A percentile compares a stretch with the other conserved stretches of the same genome.
phyloP scores from a whole-genome alignment of 2,888 invertebrate genomes.

The Caenorhabditis sp. region DNA sequence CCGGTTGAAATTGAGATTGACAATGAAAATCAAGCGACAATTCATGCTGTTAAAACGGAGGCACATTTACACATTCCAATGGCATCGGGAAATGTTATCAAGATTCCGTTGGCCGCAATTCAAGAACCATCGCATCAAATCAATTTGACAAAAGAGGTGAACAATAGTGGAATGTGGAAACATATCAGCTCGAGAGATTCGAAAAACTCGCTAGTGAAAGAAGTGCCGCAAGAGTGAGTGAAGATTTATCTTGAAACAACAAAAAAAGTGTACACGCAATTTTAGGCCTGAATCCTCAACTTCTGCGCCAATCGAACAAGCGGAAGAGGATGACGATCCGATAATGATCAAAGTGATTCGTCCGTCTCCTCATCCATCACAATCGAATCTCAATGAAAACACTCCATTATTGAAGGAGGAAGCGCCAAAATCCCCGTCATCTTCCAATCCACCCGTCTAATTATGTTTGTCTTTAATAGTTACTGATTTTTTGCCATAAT shows the following conservation, averaged over 20 bases:
- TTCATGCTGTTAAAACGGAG: slow-evolving; percentile 70
- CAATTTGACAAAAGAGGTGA: slow-evolving; percentile 87
- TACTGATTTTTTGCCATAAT: slow-evolving; percentile 2
- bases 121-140: slow-evolving; percentile 74
- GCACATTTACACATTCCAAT: slow-evolving; percentile 85
- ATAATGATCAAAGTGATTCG: slow-evolving; percentile 69
- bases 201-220: slow-evolving; percentile 56
- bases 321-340: slow-evolving; percentile 68
- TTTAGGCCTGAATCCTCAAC: slow-evolving; percentile 14
- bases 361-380: slow-evolving; percentile 60
- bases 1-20: slow-evolving; percentile 61
- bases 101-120: slow-evolving; percentile 80
- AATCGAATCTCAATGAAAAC: slow-evolving; percentile 47
- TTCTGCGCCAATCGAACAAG: slow-evolving; percentile 55
- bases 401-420: slow-evolving; percentile 53
- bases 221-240: slow-evolving; percentile 11
- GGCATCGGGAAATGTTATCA: slow-evolving; percentile 88
- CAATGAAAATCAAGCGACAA: slow-evolving; percentile 67
- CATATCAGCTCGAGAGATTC: slow-evolving; percentile 65
- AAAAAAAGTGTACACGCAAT: too few relatives aligned
- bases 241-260: background rate
- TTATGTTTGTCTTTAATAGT: background rate
- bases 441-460: background rate
- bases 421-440: slow-evolving; percentile 5
- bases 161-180: slow-evolving; percentile 82